Percentiles rank a stretch among this genome's conserved stretches.
Conservation (phyloP, 1,140 invertebrate genomes). For the Drosophila bocqueti region DNA sequence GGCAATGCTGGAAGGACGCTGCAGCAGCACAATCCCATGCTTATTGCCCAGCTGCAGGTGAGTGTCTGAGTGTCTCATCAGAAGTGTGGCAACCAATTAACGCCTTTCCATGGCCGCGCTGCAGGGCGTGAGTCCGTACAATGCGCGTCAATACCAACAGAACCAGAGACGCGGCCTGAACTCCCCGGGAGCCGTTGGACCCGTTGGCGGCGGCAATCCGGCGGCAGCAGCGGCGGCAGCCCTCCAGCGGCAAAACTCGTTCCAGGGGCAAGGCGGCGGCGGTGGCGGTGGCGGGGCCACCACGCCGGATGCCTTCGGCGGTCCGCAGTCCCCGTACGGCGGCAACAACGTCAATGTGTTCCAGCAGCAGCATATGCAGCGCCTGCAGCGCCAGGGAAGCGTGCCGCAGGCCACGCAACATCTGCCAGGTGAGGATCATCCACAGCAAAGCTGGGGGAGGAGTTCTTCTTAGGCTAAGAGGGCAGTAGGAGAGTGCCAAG, state of each 20-base stretch:
- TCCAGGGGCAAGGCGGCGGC: slow-evolving; percentile 82
- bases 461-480: background rate
- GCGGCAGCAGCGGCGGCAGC: slow-evolving; percentile 67
- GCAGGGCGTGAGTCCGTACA: slow-evolving; percentile 76
- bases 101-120: slow-evolving; percentile 24
- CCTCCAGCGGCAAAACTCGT: slow-evolving; percentile 80
- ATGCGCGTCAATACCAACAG: slow-evolving; percentile 76
- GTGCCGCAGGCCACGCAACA: slow-evolving; percentile 89
- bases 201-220: slow-evolving; percentile 47
- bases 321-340: slow-evolving; percentile 86
- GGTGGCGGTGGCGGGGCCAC: slow-evolving; percentile 78
- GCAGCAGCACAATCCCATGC: slow-evolving; percentile 92
- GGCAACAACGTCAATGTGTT: slow-evolving; percentile 58
- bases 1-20: slow-evolving; percentile 74
- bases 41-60: slow-evolving; percentile 91
- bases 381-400: slow-evolving; percentile 88
- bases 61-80: slow-evolving; percentile 21
- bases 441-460: background rate
- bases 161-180: slow-evolving; percentile 86
- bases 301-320: slow-evolving; percentile 80
- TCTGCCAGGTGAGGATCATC: slow-evolving; percentile 87
- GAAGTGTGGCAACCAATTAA: slow-evolving; percentile 25
- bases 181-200: slow-evolving; percentile 85
- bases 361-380: slow-evolving; percentile 85
- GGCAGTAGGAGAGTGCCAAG: background rate